Evolutionary conservation across 2,797 vertebrate species (phyloP).

Genomic region (Toxotes lorentzi): DNA sequence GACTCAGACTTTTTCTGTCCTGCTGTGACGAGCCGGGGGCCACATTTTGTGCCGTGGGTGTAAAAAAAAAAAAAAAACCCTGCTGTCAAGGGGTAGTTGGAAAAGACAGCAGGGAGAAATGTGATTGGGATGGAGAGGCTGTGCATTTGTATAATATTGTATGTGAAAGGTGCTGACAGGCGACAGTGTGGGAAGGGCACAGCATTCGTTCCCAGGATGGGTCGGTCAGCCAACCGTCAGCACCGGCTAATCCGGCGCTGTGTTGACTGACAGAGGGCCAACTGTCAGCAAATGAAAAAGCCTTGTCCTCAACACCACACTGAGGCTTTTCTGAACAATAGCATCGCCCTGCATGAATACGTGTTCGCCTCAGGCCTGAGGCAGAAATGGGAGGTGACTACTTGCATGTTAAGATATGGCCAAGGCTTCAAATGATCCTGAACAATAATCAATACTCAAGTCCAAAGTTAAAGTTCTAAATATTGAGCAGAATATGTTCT

Average conservation of each 20-base stretch:
- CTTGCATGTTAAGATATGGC: background rate
- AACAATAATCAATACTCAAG: background rate
- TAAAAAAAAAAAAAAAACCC: constrained; percentile 25
- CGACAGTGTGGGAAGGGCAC: constrained; percentile 67
- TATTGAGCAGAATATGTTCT: background rate
- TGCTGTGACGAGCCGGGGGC: constrained; percentile 55
- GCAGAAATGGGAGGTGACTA: background rate
- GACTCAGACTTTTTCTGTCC: constrained; percentile 70
- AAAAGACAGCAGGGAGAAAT: constrained; percentile 54
- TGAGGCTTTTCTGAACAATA: constrained; percentile 22
- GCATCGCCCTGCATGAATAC: constrained; percentile 5
- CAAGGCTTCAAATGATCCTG: constrained; percentile 3
- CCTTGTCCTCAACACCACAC: constrained; percentile 48
- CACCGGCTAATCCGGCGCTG: constrained; percentile 54
- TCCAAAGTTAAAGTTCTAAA: background rate
- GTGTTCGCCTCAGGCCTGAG: constrained; percentile 3
- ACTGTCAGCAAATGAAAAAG: constrained; percentile 66
- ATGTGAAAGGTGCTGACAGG: constrained; percentile 79
- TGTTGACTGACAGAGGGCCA: constrained; percentile 70
- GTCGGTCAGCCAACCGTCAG: constrained; percentile 65
- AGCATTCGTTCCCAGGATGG: constrained; percentile 58
- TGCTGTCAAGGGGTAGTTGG: constrained; percentile 66
- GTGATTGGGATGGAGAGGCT: constrained; percentile 59
- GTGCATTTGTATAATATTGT: constrained; percentile 64
- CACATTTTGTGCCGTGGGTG: constrained; percentile 71